Percentiles rank a stretch among this genome's conserved stretches.
phyloP scores from a whole-genome alignment of 92 coral and sea anemone species.

The Epizoanthus scotinus region DNA sequence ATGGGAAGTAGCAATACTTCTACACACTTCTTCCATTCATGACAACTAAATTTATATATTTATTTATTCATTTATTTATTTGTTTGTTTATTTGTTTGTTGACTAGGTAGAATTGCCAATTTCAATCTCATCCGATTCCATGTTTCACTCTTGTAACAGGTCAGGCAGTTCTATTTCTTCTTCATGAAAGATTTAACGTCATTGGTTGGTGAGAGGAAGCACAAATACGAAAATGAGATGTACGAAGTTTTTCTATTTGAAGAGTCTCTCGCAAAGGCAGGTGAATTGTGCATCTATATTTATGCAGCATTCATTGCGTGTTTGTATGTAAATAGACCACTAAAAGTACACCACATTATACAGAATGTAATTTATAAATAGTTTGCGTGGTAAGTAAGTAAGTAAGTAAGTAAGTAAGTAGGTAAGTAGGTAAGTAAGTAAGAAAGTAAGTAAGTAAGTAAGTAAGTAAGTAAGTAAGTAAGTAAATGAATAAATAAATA shows the following conservation, averaged over 20 bases:
- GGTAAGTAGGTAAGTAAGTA: too few relatives aligned
- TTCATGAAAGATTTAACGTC: slow-evolving; percentile 23
- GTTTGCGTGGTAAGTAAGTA: too few relatives aligned
- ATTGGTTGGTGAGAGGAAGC: background rate
- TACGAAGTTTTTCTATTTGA: slow-evolving; percentile 27
- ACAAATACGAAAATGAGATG: slow-evolving; percentile 16
- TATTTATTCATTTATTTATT: background rate
- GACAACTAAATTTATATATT: too few relatives aligned
- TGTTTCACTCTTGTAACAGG: background rate
- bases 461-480: too few relatives aligned
- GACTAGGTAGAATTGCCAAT: background rate
- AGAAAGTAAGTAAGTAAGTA: too few relatives aligned
- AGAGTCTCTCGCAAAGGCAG: slow-evolving; percentile 35
- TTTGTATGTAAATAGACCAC: too few relatives aligned
- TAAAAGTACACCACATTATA: too few relatives aligned
- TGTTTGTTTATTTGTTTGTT: background rate
- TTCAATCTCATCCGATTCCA: background rate
- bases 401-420: too few relatives aligned
- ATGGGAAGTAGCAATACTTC: too few relatives aligned
- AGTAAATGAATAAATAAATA: too few relatives aligned
- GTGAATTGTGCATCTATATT: slow-evolving; percentile 10
- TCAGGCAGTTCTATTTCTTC: background rate
- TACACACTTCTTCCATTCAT: too few relatives aligned
- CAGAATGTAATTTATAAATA: too few relatives aligned
- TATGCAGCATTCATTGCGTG: background rate